Base-by-base conservation (phyloP, 2,797 vertebrate genomes). In the Myotis findleyi region DNA sequence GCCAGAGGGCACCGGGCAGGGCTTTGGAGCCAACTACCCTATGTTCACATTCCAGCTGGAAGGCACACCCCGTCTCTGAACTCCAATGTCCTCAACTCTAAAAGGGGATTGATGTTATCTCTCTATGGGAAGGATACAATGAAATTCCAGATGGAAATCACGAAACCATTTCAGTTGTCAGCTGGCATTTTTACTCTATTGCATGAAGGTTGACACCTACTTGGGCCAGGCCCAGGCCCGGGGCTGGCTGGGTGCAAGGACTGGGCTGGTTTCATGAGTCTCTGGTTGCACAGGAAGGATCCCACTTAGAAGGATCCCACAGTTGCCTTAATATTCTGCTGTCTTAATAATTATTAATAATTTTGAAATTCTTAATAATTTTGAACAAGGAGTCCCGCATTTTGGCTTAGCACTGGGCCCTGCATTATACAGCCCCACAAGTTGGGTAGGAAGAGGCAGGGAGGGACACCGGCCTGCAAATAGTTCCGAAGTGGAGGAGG, bases 81-180 rank as follows among this genome's bases (percentile, higher is more conserved):
- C 51, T 36, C 71, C 36, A 44, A 10, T 59, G 44, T 73, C 47
- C 27, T 77, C 1, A 2, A 27, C 77, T 90, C 3, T 89, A 44
- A 73, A 79, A 76, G 6, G 7, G 53, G 47, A 44, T 88, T 25
- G 53, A 47, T 91, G n/a, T 77, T 51, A 49, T 68, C 66, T 75
- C 33, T 92, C 41, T 76, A 7, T 66, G 55, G 47, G 36, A 87
- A 94, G 55, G 64, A 85, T n/a, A 71, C 84, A 79, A 36, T 87
- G 62, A 90, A 89, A 77, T 92, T 93, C 64, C 86, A 80, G 20
- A 17, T 92, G 90, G 93, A 85, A 96, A 75, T 87, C 72, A 41
- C 41, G 85, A 86, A 93, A 53, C 81, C 36, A 16, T 44, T 38
- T 69, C 57, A 25, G 8, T n/a, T 36, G 49, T 77, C 71, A 30